A percentile compares a stretch with the other conserved stretches of the same genome.
Conservation (phyloP, 2,797 vertebrate genomes). For the Oceanodroma leucorhoa region DNA sequence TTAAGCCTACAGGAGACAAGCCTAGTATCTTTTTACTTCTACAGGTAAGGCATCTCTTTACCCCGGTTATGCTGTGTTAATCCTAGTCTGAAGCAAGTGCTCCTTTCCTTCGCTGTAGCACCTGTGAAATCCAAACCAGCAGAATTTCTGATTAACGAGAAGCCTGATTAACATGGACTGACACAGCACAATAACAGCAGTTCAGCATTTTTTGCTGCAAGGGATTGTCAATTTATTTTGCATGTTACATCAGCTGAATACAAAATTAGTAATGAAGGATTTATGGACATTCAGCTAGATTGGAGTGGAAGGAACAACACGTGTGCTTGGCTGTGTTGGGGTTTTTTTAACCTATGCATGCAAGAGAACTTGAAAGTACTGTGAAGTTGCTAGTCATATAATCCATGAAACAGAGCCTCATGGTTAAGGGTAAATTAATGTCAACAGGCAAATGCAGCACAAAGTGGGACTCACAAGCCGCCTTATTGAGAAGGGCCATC, state of each 20-base stretch:
- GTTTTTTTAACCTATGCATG: neutral
- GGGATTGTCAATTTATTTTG: neutral
- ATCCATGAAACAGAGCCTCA: neutral
- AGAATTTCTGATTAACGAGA: neutral
- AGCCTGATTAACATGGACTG: neutral
- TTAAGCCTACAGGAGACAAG: neutral
- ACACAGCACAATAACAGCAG: neutral
- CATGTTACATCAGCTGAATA: neutral
- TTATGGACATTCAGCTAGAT: neutral
- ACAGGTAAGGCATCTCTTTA: neutral
- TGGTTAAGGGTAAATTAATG: neutral
- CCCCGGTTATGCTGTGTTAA: neutral
- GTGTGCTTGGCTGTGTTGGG: rapidly evolving
- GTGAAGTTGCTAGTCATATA: neutral
- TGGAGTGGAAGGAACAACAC: neutral
- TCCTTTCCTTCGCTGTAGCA: neutral
- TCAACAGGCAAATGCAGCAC: neutral
- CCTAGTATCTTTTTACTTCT: neutral
- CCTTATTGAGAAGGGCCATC: neutral
- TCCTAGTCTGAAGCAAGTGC: neutral
- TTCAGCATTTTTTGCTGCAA: neutral
- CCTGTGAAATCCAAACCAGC: neutral
- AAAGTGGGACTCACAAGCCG: neutral
- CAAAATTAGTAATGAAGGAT: neutral
- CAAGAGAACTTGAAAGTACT: neutral